Evolutionary conservation across 1,140 invertebrate species (phyloP), one percentile per base, ranked within the genome.

Genomic region (Drosophila aff.): DNA sequence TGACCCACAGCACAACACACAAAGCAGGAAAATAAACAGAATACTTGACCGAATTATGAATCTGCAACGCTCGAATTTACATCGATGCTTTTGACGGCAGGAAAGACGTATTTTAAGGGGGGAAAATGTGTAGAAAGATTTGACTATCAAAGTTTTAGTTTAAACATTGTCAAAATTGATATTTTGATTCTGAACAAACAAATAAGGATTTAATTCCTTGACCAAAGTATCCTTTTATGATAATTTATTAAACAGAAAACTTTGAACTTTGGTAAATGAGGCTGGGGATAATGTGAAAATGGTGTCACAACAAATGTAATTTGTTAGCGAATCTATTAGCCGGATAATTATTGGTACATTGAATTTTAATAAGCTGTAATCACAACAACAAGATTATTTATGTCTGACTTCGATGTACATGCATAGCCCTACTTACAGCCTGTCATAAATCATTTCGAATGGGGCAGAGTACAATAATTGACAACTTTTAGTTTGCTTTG

Each of bases 11-110:
- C 43, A 21, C 50, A 36, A 21, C 31, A 40, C 21, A 23, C 15
- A 40, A 16, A 57, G 53, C 5, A 26, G 46, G 44, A 67, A 69
- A 68, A 71, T 68, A 68, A 71, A 71, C 40, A 69, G 23, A 68
- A 55, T 65, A 21, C 60, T 64, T 65, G 38, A 36, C 65, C 43
- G 28, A 21, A 44, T 38, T 69, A 53, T 69, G 47, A 67, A 44
- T 69, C 13, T 53, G 10, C 23, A 69, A 18, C 6, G 21, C 11
- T 11, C 18, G 60, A 52, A 64, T 33, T 65, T 41, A 65, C 61
- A 38, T 28, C 23, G 23, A 47, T 47, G 36, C 8, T 23, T 16
- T 41, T 68, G 33, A 59, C 28, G 23, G 41, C 64, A 21, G 61
- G 13, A 26, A 43, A 31, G 13, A 52, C 18, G n/a, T 18, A 36